Evolutionary conservation across 2,888 invertebrate species (phyloP), one percentile per base, ranked within the genome.

Genomic region (Keiferia lycopersicella): DNA sequence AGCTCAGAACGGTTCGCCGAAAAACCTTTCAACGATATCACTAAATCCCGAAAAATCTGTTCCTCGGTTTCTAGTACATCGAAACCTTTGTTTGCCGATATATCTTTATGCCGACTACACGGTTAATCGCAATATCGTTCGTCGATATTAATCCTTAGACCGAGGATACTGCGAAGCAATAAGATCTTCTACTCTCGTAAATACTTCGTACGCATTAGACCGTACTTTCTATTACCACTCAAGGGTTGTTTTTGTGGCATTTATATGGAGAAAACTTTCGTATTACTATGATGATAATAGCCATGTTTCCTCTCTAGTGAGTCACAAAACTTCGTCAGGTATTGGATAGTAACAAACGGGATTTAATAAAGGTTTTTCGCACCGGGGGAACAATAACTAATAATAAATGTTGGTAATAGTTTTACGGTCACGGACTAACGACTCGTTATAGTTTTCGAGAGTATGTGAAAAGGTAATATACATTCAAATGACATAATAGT

Each of bases 221-320:
- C 34, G 6, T 34, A 34, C 58, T 69, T 69, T 69, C 63, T 65
- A 67, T 71, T 70, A 63, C 68, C 70, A 64, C 69, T 70, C 74
- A 70, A 71, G 18, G 20, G 70, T 78, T 79, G 75, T 79, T 80
- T 77, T 78, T 26, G n/a, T 45, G 26, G 34, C n/a, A 4, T 41
- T 59, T 48, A 48, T 61, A 61, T 61, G 48, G n/a, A n/a, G 61
- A 48, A 48, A 48, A 59, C 39, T 59, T 57, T 26, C 14, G 4
- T 14, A 14, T 22, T 53, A 26, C 51, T 1, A 26, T 53, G 51
- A 53, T 12, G 22, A 22, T 22, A 22, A 53, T 53, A 14, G 22
- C 51, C 14, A 6, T 22, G 6, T 53, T 53, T 22, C 22, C 12
- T 53, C 22, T 22, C 26, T 53, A 11, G 22, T 53, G 11, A 22